These are phyloP conservation scores for Pseudorhiza aurosa DNA, from an alignment of 30 jellyfish, hydroid and myxozoan genomes.

Conservation along the genomic window DNA sequence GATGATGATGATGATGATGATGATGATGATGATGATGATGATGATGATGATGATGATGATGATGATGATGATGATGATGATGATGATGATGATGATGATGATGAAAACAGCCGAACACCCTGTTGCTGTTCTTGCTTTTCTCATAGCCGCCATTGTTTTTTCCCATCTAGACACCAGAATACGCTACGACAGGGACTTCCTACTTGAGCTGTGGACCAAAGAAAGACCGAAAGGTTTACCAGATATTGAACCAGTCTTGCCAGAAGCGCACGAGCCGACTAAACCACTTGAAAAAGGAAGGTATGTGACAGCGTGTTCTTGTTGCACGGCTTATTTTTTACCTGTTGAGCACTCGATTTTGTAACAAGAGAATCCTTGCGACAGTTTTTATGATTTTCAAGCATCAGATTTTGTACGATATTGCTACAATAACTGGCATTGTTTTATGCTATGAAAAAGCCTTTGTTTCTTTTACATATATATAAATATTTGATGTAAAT, in stretches of 20 bases:
- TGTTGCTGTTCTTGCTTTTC: too few species aligned
- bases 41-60: neutral
- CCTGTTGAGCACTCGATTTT: too few species aligned
- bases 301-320: constrained; percentile 8
- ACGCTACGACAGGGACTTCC: constrained; percentile 83
- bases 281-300: constrained; percentile 83
- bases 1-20: neutral
- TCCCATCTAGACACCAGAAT: constrained; percentile 29
- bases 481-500: too few species aligned
- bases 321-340: too few species aligned
- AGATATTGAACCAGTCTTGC: constrained; percentile 82
- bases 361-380: too few species aligned
- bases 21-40: neutral
- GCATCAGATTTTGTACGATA: too few species aligned
- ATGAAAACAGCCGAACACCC: too few species aligned
- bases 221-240: constrained; percentile 91
- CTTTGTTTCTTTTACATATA: too few species aligned
- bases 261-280: constrained; percentile 90
- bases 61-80: neutral
- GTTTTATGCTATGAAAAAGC: too few species aligned
- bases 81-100: neutral
- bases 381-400: too few species aligned
- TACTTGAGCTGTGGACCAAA: constrained; percentile 71
- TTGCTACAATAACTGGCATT: too few species aligned
- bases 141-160: too few species aligned